Conservation (phyloP, 2,888 invertebrate genomes). For the Metacarcinus magister region DNA sequence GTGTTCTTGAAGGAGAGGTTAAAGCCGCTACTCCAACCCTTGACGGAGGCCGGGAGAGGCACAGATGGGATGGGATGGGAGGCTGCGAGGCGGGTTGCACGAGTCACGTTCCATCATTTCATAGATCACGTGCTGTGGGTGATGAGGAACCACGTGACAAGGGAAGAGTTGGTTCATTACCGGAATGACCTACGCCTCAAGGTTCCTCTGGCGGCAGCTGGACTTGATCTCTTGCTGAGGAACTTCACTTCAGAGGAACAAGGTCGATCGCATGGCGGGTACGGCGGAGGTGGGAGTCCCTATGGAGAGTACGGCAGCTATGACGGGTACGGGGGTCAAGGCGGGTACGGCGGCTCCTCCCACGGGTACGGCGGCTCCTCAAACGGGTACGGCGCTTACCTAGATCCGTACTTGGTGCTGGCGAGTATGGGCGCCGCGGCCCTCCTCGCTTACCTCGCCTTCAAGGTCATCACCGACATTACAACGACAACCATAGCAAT, state of each 20-base stretch:
- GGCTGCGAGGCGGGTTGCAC: constrained; percentile 52
- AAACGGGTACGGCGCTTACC: constrained; percentile 54
- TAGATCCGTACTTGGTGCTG: constrained; percentile 79
- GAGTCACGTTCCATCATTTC: constrained; percentile 68
- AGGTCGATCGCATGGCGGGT: constrained; percentile 67
- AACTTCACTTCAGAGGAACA: background rate
- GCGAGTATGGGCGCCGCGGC: constrained; percentile 79
- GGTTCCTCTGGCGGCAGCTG: constrained; percentile 64
- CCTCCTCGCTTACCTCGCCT: constrained; percentile 74
- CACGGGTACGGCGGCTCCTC: constrained; percentile 53
- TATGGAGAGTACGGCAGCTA: constrained; percentile 13
- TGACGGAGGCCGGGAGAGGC: background rate
- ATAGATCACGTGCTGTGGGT: constrained; percentile 61
- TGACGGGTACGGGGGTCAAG: background rate
- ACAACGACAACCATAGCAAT: background rate
- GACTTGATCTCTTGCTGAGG: constrained; percentile 61
- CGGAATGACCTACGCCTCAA: constrained; percentile 52
- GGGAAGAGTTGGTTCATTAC: constrained; percentile 68
- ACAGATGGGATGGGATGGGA: background rate
- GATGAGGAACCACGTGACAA: constrained; percentile 17
- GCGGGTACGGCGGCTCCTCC: constrained; percentile 37
- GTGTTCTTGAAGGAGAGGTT: background rate
- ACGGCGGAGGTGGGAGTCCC: constrained; percentile 50
- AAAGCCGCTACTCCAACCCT: background rate
- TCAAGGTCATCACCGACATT: constrained; percentile 67